Percentiles rank a stretch among this genome's conserved stretches.
Conservation (phyloP, 2,113 vertebrate genomes). For the Malurus cyaneus region DNA sequence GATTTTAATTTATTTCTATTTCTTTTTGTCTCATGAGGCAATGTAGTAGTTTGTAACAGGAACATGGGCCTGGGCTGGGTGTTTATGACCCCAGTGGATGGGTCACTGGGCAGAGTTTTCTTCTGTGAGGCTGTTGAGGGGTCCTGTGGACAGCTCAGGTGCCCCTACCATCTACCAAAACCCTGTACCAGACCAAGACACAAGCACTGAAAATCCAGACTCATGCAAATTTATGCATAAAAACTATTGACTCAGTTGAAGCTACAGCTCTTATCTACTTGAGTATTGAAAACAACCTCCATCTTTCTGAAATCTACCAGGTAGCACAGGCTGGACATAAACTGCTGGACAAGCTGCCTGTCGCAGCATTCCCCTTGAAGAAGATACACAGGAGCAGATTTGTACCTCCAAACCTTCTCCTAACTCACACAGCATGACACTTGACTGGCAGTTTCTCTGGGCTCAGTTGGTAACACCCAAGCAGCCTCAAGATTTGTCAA, state of each 20-base stretch:
- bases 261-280: neutral
- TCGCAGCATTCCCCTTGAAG: neutral
- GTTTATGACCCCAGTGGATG: accelerated
- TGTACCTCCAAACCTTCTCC: neutral
- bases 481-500: neutral
- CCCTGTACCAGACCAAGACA: neutral
- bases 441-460: neutral
- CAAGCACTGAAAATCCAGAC: neutral
- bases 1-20: neutral
- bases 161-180: neutral
- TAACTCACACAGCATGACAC: neutral
- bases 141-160: neutral
- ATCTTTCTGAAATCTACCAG: neutral
- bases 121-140: neutral
- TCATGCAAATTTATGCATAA: neutral
- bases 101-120: neutral
- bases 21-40: neutral
- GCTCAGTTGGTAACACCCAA: neutral
- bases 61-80: neutral
- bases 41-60: neutral
- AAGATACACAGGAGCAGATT: neutral
- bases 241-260: neutral
- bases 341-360: neutral
- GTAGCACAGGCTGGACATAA: neutral
- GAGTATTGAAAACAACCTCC: neutral